Evolutionary conservation across 2,888 invertebrate species (phyloP).

Genomic region (Eutolmus rufibarbis): DNA sequence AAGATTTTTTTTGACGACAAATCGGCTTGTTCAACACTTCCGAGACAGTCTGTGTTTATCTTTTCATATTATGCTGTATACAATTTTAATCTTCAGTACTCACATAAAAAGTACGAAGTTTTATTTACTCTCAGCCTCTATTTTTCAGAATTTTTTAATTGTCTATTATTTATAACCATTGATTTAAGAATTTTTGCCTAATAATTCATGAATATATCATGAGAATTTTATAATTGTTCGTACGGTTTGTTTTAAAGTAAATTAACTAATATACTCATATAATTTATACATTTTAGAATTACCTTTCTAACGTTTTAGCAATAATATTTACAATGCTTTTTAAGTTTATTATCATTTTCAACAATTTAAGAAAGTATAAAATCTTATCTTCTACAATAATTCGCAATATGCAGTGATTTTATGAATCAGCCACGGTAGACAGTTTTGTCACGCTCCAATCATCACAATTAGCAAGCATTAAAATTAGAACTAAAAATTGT

Average conservation of each 20-base stretch:
- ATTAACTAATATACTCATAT: no score
- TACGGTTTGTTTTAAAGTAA: no score
- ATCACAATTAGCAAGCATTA: background rate
- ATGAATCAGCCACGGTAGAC: background rate
- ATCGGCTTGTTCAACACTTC: background rate
- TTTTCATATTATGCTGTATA: background rate
- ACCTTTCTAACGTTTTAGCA: no score
- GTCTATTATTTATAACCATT: background rate
- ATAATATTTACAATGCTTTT: no score
- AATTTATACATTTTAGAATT: no score
- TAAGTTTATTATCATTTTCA: no score
- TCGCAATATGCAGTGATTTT: background rate
- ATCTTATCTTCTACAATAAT: background rate
- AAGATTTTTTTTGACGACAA: background rate
- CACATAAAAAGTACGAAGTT: background rate
- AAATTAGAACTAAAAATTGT: background rate
- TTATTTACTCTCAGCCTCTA: background rate
- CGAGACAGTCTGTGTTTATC: background rate
- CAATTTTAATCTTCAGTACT: background rate
- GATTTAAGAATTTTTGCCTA: background rate
- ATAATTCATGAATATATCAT: no score
- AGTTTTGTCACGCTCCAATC: background rate
- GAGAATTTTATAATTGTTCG: no score
- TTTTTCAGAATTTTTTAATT: background rate
- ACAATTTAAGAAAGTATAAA: no score